Base-by-base conservation (phyloP, 2,888 invertebrate genomes). In the Noctua comes region DNA sequence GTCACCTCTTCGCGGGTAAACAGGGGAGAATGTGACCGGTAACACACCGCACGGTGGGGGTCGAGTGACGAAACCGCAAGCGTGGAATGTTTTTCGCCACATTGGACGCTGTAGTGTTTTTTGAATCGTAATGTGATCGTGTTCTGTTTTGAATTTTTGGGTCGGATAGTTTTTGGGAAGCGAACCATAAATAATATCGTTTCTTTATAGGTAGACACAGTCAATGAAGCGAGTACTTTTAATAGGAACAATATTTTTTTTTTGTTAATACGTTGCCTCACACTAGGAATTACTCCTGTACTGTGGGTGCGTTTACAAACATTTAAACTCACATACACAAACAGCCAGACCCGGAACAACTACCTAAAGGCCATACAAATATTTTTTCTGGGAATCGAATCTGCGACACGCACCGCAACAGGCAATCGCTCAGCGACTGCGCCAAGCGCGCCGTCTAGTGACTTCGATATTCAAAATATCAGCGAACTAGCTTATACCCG, bases 1-100 rank as follows among this genome's bases (percentile, higher is more conserved):
- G 93, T 92, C 92, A 91, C 92, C 92, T 91, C 85, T 84, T 81
- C 73, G 88, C 81, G 86, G 80, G 88, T 89, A 92, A 92, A 92
- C 91, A 92, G 77, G 87, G 88, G 84, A 80, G 72, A 76, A 80
- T 75, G 68, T 70, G 73, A 76, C 74, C 77, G 77, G 66, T 64
- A 64, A 57, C 77, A 48, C 66, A 48, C 54, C 54, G 31, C 71
- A 40, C 40, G 6, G 48, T 13, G 21, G 72, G 73, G 68, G 66
- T 77, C 73, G 72, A 31, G 62, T 76, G 69, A 80, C 79, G 18
- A 72, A 73, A 80, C 76, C 80, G 27, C 86, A 66, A 74, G 62
- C 80, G 66, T 73, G 40, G 59, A 89, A 83, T 73, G 27, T 82
- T 88, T 85, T 84, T 74, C 87, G 72, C 81, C 64, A 82, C 79